Base-by-base conservation (phyloP, 2,888 invertebrate genomes). In the Tipula vernalis region DNA sequence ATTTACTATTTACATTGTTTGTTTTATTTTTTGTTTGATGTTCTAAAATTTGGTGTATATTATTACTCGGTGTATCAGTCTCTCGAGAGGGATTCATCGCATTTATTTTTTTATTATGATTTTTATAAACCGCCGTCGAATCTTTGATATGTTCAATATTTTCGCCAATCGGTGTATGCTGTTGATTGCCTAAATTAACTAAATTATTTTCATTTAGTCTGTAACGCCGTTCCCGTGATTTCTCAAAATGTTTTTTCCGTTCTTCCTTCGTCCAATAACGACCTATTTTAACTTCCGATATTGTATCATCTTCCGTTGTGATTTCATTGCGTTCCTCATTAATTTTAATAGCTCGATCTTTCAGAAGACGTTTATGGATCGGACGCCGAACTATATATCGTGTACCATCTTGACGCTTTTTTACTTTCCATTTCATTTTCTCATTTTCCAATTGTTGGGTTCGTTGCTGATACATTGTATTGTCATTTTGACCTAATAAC, bases 231-330 rank as follows among this genome's bases (percentile, higher is more conserved):
- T 95, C 95, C 85, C 93, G 92, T 0, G 95, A 94, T 87, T 94
- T 93, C 89, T 96, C 96, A 89, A 96, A 90, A 89, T 96, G 96
- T 83, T 94, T 92, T 89, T 95, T 96, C 2, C 95, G 93, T 88
- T 96, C 96, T 88, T 95, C 96, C 90, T 94, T 94, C 3, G 94
- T 94, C 95, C 96, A 96, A 90, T 95, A 96, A 42, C 95, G 93
- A 5, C 96, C 96, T 15, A 93, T 92, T 92, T 96, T 96, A 87
- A 96, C 92, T 90, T 96, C 96, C 13, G 95, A 95, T 91, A 95
- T 93, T 28, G 95, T 95, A 89, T 96, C 96, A 89, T 96, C 96
- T 90, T 96, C 96, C 0, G 95, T 95, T 0, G 95, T 95, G 87
- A 95, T 92, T 13, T 91, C 91, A 0, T 94, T 94, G 15, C 96